Evolutionary conservation across 2,113 vertebrate species (phyloP).

Genomic region (Herpailurus yagouaroundi): DNA sequence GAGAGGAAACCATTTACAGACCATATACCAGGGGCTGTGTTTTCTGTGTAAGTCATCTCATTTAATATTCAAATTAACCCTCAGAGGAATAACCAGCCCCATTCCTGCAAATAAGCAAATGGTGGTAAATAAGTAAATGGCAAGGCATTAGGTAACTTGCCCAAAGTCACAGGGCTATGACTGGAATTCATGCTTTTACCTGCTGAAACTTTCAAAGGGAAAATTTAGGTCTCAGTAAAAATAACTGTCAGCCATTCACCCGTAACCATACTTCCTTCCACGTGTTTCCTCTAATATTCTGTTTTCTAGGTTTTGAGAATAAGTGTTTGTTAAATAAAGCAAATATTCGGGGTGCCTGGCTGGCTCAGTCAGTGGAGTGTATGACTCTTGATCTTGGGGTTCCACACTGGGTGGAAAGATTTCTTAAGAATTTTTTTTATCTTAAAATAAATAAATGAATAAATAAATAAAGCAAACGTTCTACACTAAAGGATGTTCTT

Average conservation of each 20-base stretch:
- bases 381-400: too few species aligned
- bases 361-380: too few species aligned
- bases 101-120: constrained; percentile 41
- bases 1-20: neutral
- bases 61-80: neutral
- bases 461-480: constrained; percentile 25
- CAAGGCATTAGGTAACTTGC: neutral
- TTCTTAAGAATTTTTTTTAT: too few species aligned
- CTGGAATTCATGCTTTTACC: neutral
- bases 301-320: constrained; percentile 43
- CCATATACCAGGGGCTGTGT: neutral
- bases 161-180: neutral
- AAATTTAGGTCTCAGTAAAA: constrained; percentile 24
- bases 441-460: too few species aligned
- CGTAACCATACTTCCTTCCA: neutral
- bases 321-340: constrained; percentile 7
- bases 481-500: neutral
- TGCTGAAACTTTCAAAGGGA: constrained; percentile 15
- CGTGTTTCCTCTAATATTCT: neutral
- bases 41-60: neutral
- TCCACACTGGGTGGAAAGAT: too few species aligned
- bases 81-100: neutral
- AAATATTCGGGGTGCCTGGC: neutral
- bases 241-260: neutral
- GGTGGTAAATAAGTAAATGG: neutral